Conservation (phyloP, 2,113 vertebrate genomes). For the Cervus canadensis region DNA sequence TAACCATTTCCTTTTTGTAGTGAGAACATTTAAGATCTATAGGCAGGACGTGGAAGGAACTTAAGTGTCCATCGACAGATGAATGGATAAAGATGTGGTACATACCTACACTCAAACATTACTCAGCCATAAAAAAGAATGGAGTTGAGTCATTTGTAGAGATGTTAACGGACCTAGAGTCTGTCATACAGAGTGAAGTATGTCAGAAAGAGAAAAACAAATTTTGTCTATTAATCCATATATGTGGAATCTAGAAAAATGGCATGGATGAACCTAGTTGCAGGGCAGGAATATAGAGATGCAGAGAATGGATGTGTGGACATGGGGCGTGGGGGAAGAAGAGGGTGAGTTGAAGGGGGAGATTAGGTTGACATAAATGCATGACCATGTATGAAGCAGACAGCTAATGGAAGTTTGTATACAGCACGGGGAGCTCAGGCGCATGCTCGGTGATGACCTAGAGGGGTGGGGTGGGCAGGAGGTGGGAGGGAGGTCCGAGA, state of each 20-base stretch:
- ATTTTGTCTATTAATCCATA: background rate
- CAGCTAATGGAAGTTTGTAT: background rate
- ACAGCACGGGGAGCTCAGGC: background rate
- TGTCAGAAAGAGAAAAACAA: background rate
- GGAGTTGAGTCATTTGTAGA: background rate
- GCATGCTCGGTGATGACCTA: background rate
- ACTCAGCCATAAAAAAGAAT: background rate
- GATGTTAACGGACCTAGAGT: background rate
- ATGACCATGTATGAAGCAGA: background rate
- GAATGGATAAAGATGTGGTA: background rate
- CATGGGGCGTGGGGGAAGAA: background rate
- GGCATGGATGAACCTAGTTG: background rate
- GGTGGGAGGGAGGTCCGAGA: background rate
- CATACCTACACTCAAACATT: background rate
- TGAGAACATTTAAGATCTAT: background rate
- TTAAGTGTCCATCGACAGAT: background rate
- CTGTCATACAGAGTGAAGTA: background rate
- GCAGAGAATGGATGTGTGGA: background rate
- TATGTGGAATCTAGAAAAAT: background rate
- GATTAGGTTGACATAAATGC: background rate
- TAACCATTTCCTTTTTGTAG: background rate
- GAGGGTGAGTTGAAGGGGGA: background rate
- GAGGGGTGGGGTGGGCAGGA: background rate
- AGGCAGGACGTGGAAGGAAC: background rate
- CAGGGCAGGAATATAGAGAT: background rate